These are phyloP conservation scores for Urocynchramus pylzowi DNA, from an alignment of 2,113 vertebrate species.

Conservation along the genomic window DNA sequence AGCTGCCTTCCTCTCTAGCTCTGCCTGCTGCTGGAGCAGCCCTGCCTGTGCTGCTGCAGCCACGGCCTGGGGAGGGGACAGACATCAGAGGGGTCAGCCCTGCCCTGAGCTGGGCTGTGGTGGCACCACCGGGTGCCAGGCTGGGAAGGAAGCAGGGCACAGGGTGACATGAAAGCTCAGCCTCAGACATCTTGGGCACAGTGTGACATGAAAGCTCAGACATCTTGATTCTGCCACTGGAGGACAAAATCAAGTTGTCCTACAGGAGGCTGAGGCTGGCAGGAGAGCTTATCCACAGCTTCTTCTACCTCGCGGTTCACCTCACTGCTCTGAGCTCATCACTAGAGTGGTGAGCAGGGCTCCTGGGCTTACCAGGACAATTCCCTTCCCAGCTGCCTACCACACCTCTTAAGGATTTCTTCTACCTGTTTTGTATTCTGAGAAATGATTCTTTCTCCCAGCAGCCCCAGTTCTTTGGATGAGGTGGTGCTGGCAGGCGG, in stretches of 20 bases:
- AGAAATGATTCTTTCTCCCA: constrained; percentile 33
- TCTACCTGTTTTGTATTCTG: constrained; percentile 1
- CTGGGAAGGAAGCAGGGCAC: neutral
- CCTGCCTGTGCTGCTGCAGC: constrained; percentile 84
- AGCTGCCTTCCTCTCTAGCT: constrained; percentile 91
- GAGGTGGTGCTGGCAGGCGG: constrained; percentile 11
- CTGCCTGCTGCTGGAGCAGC: constrained; percentile 91
- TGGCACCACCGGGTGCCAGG: neutral
- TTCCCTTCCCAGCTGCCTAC: neutral
- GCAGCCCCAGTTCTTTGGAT: constrained; percentile 38
- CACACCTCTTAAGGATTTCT: neutral
- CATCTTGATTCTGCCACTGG: neutral
- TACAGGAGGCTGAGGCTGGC: neutral
- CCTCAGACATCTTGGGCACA: neutral
- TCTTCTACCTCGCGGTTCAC: neutral
- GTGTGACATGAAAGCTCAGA: neutral
- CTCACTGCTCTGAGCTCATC: neutral
- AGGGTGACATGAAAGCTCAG: neutral
- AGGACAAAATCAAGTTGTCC: neutral
- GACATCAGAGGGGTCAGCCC: neutral
- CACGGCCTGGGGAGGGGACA: constrained; percentile 66
- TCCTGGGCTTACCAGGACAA: neutral
- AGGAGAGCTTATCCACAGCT: neutral
- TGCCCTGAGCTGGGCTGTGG: neutral
- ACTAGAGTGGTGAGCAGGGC: neutral